These are phyloP conservation scores for Tetragnatha versicolor DNA, from an alignment of 1,140 invertebrate species.

Conservation along the genomic window DNA sequence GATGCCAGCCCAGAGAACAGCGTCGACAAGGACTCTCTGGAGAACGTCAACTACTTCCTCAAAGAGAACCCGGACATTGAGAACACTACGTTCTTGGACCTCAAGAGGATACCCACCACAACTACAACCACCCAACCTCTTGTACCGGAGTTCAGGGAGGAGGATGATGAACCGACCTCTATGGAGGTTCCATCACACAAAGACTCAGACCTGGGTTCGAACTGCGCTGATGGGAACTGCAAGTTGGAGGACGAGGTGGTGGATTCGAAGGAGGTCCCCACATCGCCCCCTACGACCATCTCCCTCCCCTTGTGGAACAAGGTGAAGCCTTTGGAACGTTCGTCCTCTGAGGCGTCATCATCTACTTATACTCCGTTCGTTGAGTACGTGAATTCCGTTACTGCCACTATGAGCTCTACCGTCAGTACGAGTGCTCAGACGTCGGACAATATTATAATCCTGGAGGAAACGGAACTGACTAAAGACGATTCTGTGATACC, in stretches of 20 bases:
- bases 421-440: constrained; percentile 2
- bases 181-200: neutral
- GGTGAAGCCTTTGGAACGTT: neutral
- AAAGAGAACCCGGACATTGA: neutral
- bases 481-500: constrained; percentile 32
- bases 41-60: neutral
- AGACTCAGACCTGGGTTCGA: neutral
- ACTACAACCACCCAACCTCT: neutral
- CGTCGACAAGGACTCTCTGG: constrained; percentile 11
- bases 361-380: no score
- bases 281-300: neutral
- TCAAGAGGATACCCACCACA: neutral
- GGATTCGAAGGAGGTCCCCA: neutral
- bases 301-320: neutral
- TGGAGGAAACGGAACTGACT: neutral
- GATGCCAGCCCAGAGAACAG: constrained; percentile 50
- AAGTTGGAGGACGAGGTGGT: no score
- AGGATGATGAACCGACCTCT: neutral
- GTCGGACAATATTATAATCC: constrained; percentile 37
- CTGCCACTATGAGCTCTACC: neutral
- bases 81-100: neutral
- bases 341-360: neutral
- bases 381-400: neutral
- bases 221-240: no score
- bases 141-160: neutral